Conservation (phyloP, 2,113 vertebrate species). For the Pedetes capensis region DNA sequence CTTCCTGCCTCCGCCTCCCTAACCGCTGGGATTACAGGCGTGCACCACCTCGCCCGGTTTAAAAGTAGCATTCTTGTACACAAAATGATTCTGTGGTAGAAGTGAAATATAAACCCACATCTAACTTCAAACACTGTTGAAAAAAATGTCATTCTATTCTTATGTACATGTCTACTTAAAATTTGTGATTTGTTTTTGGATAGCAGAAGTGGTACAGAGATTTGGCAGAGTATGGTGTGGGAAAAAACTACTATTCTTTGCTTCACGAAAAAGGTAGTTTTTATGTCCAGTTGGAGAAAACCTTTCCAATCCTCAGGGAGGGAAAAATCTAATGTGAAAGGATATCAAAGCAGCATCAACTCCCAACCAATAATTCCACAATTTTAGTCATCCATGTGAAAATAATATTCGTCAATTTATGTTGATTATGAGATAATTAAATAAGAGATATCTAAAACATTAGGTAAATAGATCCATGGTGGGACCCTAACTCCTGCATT, state of each 20-base stretch:
- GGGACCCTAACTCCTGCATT: neutral
- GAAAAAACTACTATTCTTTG: neutral
- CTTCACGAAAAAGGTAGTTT: neutral
- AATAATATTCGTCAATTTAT: neutral
- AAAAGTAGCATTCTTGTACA: neutral
- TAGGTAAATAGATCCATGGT: neutral
- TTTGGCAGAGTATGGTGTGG: neutral
- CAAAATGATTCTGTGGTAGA: neutral
- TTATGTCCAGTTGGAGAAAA: neutral
- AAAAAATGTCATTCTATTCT: neutral
- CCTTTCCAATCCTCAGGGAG: too few species aligned
- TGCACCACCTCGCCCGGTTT: too few species aligned
- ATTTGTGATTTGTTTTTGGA: neutral
- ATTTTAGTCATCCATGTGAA: neutral
- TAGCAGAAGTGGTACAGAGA: neutral
- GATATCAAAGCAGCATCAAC: neutral
- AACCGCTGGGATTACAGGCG: too few species aligned
- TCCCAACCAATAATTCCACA: neutral
- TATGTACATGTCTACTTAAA: neutral
- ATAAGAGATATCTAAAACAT: neutral
- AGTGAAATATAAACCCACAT: neutral
- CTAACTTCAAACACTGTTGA: neutral
- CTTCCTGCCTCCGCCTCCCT: too few species aligned
- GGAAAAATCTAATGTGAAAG: neutral
- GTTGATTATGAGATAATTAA: neutral